Evolutionary conservation across 2,888 invertebrate species (phyloP), one percentile per base, ranked within the genome.

Genomic region (Amphipoea oculea): DNA sequence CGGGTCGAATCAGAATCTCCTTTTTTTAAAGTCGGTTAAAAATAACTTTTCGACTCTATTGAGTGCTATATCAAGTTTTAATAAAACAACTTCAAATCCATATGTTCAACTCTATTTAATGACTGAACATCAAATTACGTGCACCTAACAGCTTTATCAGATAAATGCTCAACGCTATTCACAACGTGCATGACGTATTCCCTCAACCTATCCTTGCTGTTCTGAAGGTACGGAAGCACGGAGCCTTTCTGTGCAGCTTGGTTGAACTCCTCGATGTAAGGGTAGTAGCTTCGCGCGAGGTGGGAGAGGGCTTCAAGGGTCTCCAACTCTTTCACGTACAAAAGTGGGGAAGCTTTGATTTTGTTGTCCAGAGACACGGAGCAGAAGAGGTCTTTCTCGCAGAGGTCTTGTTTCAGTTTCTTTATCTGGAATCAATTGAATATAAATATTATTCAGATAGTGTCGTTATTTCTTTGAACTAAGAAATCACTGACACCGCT

Each of bases 281-380:
- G 20, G n/a, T 57, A 74, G 72, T 36, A 87, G 14, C 23, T 69
- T 1, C 63, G 60, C 5, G 85, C 84, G 0, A 85, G 67, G 2
- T 75, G 42, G 5, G 74, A n/a, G 0, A 87, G 6, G 2, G 87
- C 80, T 11, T 80, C 68, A 6, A 85, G 69, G 0, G 76, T 73
- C 51, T 85, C 87, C 45, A 85, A 23, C n/a, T 85, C 85, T 20
- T 80, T 85, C 0, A 74, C 65, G 29, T 69, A 85, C 0, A 74
- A 0, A 2, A 84, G 63, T 14, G 45, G 57, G 0, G 62, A 9
- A 12, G 0, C 23, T n/a, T 69, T 84, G 40, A 85, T 69, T 29
- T 36, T 76, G 12, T 2, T 68, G 54, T 84, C 63, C 0, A 85
- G 12, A 14, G 4, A 0, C 29, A 2, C 4, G 0, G 84, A 12